phyloP scores from a whole-genome alignment of 2,797 vertebrate genomes.

The Harpagifer antarcticus region DNA sequence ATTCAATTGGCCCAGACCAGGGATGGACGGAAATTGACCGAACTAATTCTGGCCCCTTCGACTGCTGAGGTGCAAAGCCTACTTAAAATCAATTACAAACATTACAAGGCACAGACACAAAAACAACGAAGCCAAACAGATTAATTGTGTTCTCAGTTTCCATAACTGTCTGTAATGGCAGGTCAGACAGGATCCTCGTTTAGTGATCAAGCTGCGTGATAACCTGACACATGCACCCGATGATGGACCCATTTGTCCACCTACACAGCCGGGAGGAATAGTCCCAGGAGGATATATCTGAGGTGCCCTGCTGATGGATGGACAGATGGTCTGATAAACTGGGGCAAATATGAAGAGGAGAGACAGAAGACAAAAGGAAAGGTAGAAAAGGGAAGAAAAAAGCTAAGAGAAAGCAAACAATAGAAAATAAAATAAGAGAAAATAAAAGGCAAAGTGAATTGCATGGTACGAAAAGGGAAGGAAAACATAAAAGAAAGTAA shows the following conservation, averaged over 20 bases:
- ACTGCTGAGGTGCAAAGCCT: constrained; percentile 72
- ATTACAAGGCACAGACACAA: constrained; percentile 59
- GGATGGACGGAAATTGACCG: constrained; percentile 66
- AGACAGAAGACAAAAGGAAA: neutral
- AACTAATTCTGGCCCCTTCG: constrained; percentile 58
- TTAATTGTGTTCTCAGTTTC: constrained; percentile 66
- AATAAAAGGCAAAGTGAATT: neutral
- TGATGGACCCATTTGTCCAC: constrained; percentile 50
- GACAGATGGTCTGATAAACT: constrained; percentile 40
- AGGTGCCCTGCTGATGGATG: constrained; percentile 43
- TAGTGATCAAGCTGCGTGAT: constrained; percentile 49
- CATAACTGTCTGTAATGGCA: constrained; percentile 44
- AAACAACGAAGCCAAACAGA: constrained; percentile 22
- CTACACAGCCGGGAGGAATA: constrained; percentile 29
- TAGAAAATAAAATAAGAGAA: neutral
- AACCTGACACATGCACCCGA: constrained; percentile 39
- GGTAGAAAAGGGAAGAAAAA: neutral
- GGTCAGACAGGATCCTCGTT: constrained; percentile 47
- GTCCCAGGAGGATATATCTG: constrained; percentile 25
- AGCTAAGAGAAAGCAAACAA: neutral
- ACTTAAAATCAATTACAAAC: constrained; percentile 76
- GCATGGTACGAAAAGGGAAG: neutral
- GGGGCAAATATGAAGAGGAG: constrained; percentile 15
- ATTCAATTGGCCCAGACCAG: constrained; percentile 73
- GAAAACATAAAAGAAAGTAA: too few species aligned